Evolutionary conservation across 2,113 vertebrate genomes (phyloP), one percentile per base, ranked within the genome.

Genomic region (Vulpes ferrilata): DNA sequence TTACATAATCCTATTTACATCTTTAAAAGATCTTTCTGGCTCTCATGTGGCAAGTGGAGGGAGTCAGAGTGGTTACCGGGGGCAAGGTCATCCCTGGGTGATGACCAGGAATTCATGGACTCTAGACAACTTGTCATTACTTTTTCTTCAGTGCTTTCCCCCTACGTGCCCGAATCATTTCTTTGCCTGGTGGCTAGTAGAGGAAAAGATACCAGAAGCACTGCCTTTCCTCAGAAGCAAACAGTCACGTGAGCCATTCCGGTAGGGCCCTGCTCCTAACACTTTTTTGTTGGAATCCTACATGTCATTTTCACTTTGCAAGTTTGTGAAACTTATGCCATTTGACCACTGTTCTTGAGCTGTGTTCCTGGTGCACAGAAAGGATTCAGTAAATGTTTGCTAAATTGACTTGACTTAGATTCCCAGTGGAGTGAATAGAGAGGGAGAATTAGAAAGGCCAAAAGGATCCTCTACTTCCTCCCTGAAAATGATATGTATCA

Each of bases 261-360:
- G 12, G 35, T 48, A 38, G 32, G 17, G 35, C 43, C 81, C 94
- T 80, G 35, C 20, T 79, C 85, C 65, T 80, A 12, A 16, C 15
- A 27, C 51, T 88, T 69, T 73, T 65, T 69, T 35, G 38, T 6
- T 4, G 81, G 51, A 86, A 95, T 48, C 35, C 15, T 79, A 57
- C 17, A 32, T 22, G 10, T 88, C 11, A 48, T 88, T 80, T 95
- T 93, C 73, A 96, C 27, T 90, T 96, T 86, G 20, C 65, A 93
- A 48, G 62, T 62, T 73, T 16, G n/a, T 93, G 92, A 71, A 94
- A 84, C 84, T 90, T 65, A 17, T 96, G 76, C 92, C 84, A 83
- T 4, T 51, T 96, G 92, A 11, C 48, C 15, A 25, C 32, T 85
- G 11, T 65, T 71, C 65, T 82, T 96, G 59, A 85, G 19, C 53